Evolutionary conservation across 1,140 invertebrate species (phyloP).

Genomic region (Solenopsis invicta): DNA sequence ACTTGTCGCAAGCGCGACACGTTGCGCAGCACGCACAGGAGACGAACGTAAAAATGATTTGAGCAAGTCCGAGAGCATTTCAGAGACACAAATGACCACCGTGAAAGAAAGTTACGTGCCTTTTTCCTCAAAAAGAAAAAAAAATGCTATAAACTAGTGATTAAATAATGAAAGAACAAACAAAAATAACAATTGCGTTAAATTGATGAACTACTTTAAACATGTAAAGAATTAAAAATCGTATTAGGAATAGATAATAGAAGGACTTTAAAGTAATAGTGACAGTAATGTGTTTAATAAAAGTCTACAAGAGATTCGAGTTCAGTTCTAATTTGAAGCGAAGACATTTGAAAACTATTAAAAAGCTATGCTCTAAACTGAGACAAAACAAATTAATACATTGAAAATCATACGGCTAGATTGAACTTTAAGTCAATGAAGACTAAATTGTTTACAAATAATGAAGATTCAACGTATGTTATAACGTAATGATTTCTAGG

Average conservation of each 20-base stretch:
- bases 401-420: neutral
- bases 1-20: constrained; percentile 31
- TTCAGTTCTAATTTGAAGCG: neutral
- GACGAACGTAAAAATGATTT: constrained; percentile 43
- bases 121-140: neutral
- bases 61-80: constrained; percentile 40
- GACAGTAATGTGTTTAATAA: neutral
- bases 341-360: neutral
- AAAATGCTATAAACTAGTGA: neutral
- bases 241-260: neutral
- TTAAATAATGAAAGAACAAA: neutral
- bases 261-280: neutral
- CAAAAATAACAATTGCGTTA: constrained; percentile 10
- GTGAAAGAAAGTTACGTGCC: neutral
- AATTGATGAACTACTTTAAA: neutral
- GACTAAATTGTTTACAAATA: neutral
- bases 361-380: neutral
- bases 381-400: neutral
- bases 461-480: constrained; percentile 4
- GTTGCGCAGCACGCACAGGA: constrained; percentile 17
- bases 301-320: neutral
- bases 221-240: neutral
- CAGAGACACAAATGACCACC: constrained; percentile 11
- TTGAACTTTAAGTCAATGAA: neutral
- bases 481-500: constrained; percentile 13